These are phyloP conservation scores for Drosophila sp. DNA, from an alignment of 1,140 invertebrate genomes.

Conservation along the genomic window DNA sequence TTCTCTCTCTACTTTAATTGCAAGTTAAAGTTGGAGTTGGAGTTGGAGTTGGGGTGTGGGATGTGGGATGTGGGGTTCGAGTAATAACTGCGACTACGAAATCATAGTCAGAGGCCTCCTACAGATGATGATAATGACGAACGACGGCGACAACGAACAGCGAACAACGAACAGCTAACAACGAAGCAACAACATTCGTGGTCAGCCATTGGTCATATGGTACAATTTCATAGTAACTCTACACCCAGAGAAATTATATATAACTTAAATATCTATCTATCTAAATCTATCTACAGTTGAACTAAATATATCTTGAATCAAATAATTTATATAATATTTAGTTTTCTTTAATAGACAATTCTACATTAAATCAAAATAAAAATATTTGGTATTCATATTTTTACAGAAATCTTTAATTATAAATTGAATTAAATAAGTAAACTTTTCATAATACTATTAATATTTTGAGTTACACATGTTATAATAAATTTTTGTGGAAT, in stretches of 20 bases:
- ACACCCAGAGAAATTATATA: background rate
- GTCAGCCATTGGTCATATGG: slow-evolving; percentile 47
- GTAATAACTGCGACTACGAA: slow-evolving; percentile 76
- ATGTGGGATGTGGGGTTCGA: slow-evolving; percentile 2
- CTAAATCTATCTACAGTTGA: too few relatives aligned
- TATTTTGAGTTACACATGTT: too few relatives aligned
- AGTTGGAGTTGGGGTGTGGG: slow-evolving; percentile 26
- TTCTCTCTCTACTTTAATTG: slow-evolving; percentile 64
- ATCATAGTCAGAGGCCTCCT: slow-evolving; percentile 42
- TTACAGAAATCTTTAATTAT: too few relatives aligned
- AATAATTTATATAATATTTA: too few relatives aligned
- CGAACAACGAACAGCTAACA: slow-evolving; percentile 44
- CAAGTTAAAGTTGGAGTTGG: slow-evolving; percentile 14
- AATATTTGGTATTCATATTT: too few relatives aligned
- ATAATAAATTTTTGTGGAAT: too few relatives aligned
- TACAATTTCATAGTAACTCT: background rate
- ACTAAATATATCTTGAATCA: too few relatives aligned
- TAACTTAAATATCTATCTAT: background rate
- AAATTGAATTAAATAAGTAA: too few relatives aligned
- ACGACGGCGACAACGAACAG: slow-evolving; percentile 39
- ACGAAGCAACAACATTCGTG: slow-evolving; percentile 28
- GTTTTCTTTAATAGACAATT: too few relatives aligned
- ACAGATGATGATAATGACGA: slow-evolving; percentile 47
- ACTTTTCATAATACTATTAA: too few relatives aligned
- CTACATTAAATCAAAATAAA: too few relatives aligned